phyloP scores from a whole-genome alignment of 2,797 vertebrate genomes.

The Xiphorhynchus erythropygius region DNA sequence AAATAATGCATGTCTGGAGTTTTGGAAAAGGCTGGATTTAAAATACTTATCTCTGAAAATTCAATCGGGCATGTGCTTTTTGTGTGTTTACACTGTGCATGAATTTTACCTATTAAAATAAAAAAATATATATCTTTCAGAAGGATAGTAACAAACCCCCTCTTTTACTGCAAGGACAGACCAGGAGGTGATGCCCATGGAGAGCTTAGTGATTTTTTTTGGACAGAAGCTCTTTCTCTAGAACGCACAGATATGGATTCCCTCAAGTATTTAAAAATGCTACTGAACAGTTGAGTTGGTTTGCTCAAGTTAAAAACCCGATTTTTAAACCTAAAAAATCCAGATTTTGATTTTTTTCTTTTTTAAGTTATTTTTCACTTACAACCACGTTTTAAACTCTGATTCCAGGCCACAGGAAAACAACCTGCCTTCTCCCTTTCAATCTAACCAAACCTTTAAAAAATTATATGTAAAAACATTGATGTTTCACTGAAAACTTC shows the following conservation, averaged over 20 bases:
- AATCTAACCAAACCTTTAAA: not conserved
- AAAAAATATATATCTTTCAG: not conserved
- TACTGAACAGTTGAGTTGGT: not conserved
- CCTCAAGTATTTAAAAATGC: not conserved
- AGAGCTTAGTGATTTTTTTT: not conserved
- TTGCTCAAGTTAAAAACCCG: not conserved
- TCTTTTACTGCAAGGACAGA: not conserved
- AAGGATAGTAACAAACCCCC: not conserved
- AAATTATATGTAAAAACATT: not conserved
- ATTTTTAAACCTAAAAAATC: not conserved
- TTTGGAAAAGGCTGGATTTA: constrained; percentile 37
- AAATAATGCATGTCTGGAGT: constrained; percentile 50
- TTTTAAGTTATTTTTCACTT: not conserved
- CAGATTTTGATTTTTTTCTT: not conserved
- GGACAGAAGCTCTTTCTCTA: not conserved
- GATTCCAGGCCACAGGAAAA: not conserved
- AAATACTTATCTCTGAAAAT: constrained; percentile 37
- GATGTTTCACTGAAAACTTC: not conserved
- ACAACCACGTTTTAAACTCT: not conserved
- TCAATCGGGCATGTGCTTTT: not conserved
- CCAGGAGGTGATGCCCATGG: not conserved
- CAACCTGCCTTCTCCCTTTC: not conserved
- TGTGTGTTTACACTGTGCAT: not conserved
- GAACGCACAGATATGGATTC: not conserved
- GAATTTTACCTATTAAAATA: not conserved